phyloP scores from a whole-genome alignment of 2,797 vertebrate species.

The Gallirallus australis region DNA sequence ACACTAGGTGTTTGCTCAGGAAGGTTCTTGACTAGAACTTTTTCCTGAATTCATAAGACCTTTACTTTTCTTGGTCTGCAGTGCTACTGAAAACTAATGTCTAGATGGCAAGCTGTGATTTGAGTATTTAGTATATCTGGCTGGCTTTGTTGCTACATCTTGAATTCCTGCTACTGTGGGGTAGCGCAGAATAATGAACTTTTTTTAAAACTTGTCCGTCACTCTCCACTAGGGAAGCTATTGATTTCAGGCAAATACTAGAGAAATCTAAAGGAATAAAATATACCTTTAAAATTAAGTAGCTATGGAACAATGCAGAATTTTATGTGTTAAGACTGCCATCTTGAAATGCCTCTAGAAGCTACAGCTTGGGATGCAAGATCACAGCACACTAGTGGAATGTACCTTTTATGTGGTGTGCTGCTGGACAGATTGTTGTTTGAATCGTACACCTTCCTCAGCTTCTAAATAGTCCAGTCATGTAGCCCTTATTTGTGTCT shows the following conservation, averaged over 20 bases:
- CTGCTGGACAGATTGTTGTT: background rate
- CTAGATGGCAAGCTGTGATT: background rate
- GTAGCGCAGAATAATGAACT: background rate
- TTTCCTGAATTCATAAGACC: background rate
- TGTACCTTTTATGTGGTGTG: background rate
- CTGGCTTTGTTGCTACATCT: background rate
- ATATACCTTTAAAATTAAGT: background rate
- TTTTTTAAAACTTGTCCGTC: no score
- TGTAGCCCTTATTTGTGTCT: background rate
- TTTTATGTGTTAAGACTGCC: background rate
- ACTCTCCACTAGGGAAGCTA: background rate
- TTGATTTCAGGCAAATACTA: background rate
- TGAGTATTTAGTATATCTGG: background rate
- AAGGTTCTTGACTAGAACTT: background rate
- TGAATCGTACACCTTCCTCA: background rate
- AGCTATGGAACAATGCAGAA: background rate
- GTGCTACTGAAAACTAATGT: background rate
- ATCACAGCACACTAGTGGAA: background rate
- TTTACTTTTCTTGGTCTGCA: background rate
- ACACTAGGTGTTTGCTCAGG: background rate
- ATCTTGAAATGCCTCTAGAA: background rate
- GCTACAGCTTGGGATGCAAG: background rate
- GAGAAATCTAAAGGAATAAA: background rate
- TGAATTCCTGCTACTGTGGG: background rate
- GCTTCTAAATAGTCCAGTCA: background rate